phyloP scores from a whole-genome alignment of 1,140 invertebrate species.

The Riptortus pedestris region DNA sequence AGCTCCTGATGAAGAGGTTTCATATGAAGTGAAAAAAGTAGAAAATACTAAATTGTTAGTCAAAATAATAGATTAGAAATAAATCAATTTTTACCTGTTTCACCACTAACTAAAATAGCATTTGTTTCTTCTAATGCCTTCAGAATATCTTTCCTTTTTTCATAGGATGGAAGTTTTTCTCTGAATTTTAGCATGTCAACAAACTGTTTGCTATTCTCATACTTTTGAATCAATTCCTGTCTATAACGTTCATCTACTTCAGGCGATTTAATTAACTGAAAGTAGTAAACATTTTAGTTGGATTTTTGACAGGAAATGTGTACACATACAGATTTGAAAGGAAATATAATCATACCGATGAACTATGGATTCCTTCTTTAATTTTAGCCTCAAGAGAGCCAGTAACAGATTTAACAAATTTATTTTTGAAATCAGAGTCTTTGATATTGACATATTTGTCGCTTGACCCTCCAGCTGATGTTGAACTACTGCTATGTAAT shows the following conservation, averaged over 20 bases:
- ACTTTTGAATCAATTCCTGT: conserved; percentile 32
- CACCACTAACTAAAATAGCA: conserved; percentile 37
- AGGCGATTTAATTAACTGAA: conserved; percentile 28
- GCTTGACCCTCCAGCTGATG: neutral
- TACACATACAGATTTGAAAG: neutral
- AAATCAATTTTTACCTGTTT: conserved; percentile 34
- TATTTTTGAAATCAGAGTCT: conserved; percentile 35
- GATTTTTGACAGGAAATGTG: neutral
- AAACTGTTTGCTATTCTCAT: conserved; percentile 28
- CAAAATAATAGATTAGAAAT: too few relatives aligned
- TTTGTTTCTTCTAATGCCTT: conserved; percentile 34
- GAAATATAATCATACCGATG: neutral
- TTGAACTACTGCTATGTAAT: neutral
- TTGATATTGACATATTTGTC: conserved; percentile 33
- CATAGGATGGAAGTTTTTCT: conserved; percentile 35
- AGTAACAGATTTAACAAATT: conserved; percentile 34
- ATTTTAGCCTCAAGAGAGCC: conserved; percentile 33
- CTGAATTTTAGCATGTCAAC: conserved; percentile 34
- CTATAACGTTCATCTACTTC: conserved; percentile 31
- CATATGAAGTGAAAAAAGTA: too few relatives aligned
- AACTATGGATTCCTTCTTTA: conserved; percentile 18
- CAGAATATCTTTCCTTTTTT: conserved; percentile 34
- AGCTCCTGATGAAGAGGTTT: too few relatives aligned
- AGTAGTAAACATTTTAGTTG: conserved; percentile 4
- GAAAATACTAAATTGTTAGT: too few relatives aligned